Evolutionary conservation across 2,888 invertebrate genomes (phyloP).

Genomic region (Drosophila ezoana): DNA sequence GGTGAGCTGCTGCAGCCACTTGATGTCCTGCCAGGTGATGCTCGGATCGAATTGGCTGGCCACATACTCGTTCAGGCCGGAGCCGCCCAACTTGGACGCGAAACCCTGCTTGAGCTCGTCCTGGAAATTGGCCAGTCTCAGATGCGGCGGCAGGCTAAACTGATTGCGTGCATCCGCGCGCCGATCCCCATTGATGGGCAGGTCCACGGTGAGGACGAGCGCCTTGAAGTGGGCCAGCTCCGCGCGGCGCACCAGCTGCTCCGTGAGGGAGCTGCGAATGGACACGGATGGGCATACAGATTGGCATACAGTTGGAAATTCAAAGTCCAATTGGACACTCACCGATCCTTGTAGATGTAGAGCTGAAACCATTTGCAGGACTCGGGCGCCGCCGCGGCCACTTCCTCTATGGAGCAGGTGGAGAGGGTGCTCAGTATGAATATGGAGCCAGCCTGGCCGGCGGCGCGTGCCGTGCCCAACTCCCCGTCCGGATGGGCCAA

Average conservation of each 20-base stretch:
- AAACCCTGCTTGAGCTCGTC: constrained; percentile 84
- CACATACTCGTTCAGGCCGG: constrained; percentile 92
- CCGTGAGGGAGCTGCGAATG: constrained; percentile 87
- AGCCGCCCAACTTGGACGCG: constrained; percentile 82
- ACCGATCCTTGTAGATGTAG: constrained; percentile 95
- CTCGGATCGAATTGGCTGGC: constrained; percentile 91
- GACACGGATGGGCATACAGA: neutral
- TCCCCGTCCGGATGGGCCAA: constrained; percentile 97
- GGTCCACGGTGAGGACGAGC: constrained; percentile 94
- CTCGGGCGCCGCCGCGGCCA: constrained; percentile 90
- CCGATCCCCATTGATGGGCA: constrained; percentile 93
- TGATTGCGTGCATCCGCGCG: constrained; percentile 92
- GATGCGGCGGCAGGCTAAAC: constrained; percentile 92
- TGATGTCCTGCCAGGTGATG: constrained; percentile 94
- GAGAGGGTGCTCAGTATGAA: constrained; percentile 94
- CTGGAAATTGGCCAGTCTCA: constrained; percentile 93
- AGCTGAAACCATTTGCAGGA: constrained; percentile 95
- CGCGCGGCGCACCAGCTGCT: constrained; percentile 90
- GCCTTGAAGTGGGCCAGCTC: constrained; percentile 93
- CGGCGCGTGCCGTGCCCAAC: constrained; percentile 93
- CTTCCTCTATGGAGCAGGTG: constrained; percentile 95
- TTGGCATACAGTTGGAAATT: neutral
- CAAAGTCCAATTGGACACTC: neutral
- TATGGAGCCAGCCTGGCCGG: constrained; percentile 90
- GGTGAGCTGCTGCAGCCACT: constrained; percentile 93